These are phyloP conservation scores for Amphipoea oculea DNA, from an alignment of 2,888 invertebrate species.

Conservation along the genomic window DNA sequence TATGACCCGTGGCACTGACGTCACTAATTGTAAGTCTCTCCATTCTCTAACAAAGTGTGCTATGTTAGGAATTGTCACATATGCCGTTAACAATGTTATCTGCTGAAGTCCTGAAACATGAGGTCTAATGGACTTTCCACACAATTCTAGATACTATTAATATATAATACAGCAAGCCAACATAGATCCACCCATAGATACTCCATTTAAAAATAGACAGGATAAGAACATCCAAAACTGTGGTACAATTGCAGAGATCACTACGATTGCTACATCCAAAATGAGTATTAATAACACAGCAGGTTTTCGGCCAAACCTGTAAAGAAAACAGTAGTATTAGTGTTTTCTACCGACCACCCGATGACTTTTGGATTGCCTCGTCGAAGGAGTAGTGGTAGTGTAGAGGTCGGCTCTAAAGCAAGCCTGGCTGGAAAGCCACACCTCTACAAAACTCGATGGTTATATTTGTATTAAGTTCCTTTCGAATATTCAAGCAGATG, in stretches of 20 bases:
- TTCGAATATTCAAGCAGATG: too few species aligned
- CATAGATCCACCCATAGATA: constrained; percentile 92
- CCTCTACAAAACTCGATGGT: too few species aligned
- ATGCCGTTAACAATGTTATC: constrained; percentile 89
- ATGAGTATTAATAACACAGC: constrained; percentile 83
- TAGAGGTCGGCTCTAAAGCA: too few species aligned
- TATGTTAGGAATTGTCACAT: constrained; percentile 89
- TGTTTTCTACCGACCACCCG: background rate
- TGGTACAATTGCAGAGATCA: constrained; percentile 89
- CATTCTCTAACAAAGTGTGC: constrained; percentile 91
- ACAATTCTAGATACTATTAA: constrained; percentile 90
- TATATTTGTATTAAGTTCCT: too few species aligned
- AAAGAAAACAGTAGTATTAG: constrained; percentile 19
- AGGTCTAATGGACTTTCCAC: constrained; percentile 89
- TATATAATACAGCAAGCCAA: constrained; percentile 92
- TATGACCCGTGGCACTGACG: constrained; percentile 88
- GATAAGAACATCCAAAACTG: constrained; percentile 91
- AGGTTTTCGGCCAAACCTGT: constrained; percentile 34
- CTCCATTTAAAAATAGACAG: constrained; percentile 90
- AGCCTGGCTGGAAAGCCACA: too few species aligned
- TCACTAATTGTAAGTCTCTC: constrained; percentile 90
- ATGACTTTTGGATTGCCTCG: background rate
- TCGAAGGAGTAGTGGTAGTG: background rate
- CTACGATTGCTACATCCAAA: constrained; percentile 89
- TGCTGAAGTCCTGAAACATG: constrained; percentile 90